Evolutionary conservation across 37 sponge, comb jelly and placozoan species (phyloP), one percentile per base, ranked within the genome.

Genomic region (Aplysina aerophoba): DNA sequence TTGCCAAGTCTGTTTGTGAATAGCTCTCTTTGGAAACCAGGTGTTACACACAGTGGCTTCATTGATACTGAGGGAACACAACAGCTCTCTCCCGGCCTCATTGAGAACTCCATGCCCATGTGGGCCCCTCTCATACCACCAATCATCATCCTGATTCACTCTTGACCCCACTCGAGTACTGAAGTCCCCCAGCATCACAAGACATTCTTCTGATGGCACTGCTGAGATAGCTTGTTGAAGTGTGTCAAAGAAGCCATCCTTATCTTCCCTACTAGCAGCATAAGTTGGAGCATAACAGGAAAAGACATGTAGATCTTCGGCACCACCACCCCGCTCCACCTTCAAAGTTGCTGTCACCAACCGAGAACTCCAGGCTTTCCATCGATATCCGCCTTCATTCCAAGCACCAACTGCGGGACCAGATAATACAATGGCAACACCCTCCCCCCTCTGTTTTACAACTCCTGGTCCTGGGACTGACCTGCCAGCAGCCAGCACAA

Each of bases 321-420:
- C 39, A 38, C 78, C 41, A 14, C 54, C 50, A 14, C 34, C 24
- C n/a, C 58, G 15, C 16, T 75, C 56, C 27, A 22, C 39, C 24
- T 73, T 25, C 36, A 84, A 25, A 2, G 28, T 62, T 6, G 58
- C 82, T 25, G 73, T 33, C 16, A 80, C 59, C 5, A 80, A 25
- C n/a, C 89, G 21, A 64, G 89, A 74, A 5, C 80, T 68, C 87
- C 87, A 86, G 25, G 91, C 91, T 25, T 77, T 88, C 89, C 89
- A 88, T n/a, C n/a, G n/a, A n/a, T n/a, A n/a, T n/a, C n/a, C n/a
- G 5, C 83, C 83, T 41, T 44, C 77, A 44, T 28, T 34, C 83
- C 88, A 88, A 4, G 88, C 88, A 15, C 33, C 63, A 28, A 88
- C 53, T 16, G 83, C 83, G 34, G 69, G n/a, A 24, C 83, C 83